phyloP scores from a whole-genome alignment of 1,140 invertebrate species.

The Drosophila tani region DNA sequence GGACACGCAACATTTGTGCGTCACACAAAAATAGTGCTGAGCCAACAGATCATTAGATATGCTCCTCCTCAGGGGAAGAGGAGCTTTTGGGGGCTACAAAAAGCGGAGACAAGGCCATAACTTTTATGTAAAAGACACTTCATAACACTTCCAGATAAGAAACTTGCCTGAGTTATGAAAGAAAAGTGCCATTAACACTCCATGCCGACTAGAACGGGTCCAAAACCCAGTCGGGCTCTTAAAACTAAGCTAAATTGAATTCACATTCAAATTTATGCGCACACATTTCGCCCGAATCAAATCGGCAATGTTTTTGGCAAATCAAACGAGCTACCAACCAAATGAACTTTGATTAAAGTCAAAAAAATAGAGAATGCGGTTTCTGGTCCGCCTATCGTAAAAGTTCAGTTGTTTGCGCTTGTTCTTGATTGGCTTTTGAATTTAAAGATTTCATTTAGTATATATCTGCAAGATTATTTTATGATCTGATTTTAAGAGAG shows the following conservation, averaged over 20 bases:
- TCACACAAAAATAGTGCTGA: constrained; percentile 64
- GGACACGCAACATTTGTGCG: constrained; percentile 46
- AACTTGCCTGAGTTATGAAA: constrained; percentile 48
- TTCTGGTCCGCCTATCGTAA: constrained; percentile 21
- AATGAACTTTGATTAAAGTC: constrained; percentile 48
- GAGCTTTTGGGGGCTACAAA: background rate
- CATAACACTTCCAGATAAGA: constrained; percentile 54
- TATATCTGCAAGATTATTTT: constrained; percentile 29
- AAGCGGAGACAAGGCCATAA: constrained; percentile 45
- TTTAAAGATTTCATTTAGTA: constrained; percentile 16
- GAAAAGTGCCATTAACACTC: constrained; percentile 69
- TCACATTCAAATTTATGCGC: constrained; percentile 64
- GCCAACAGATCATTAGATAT: constrained; percentile 44
- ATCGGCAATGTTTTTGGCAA: constrained; percentile 44
- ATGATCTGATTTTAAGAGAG: constrained; percentile 58
- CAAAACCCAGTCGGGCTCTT: constrained; percentile 9
- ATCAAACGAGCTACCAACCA: constrained; percentile 65
- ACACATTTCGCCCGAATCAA: constrained; percentile 44
- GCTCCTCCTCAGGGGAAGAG: constrained; percentile 11
- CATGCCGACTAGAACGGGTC: constrained; percentile 25
- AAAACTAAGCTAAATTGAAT: constrained; percentile 38
- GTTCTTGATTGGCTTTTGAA: constrained; percentile 49
- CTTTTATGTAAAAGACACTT: constrained; percentile 68
- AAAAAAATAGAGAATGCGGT: constrained; percentile 46
- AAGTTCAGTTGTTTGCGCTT: constrained; percentile 49